phyloP scores from a whole-genome alignment of 35 echinoderm and acorn worm genomes.

The Lytechinus variegatus region DNA sequence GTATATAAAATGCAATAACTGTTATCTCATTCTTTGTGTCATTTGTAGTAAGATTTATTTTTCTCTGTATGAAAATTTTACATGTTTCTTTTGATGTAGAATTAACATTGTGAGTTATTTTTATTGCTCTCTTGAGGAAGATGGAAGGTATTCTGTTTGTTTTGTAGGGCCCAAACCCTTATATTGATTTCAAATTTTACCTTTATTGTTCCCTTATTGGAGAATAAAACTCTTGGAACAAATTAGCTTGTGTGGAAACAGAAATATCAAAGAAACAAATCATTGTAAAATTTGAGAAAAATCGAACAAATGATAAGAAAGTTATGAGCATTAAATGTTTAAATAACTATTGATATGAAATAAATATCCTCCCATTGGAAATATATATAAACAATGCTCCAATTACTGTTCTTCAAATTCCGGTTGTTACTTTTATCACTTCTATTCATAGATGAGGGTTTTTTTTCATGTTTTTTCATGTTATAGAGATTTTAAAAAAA shows the following conservation, averaged over 20 bases:
- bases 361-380: not conserved
- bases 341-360: not conserved
- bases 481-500: too few relatives aligned
- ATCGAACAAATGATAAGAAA: too few relatives aligned
- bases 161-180: too few relatives aligned
- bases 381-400: not conserved
- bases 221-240: too few relatives aligned
- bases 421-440: not conserved
- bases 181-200: too few relatives aligned
- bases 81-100: not conserved
- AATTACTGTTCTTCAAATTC: not conserved
- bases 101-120: not conserved
- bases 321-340: too few relatives aligned
- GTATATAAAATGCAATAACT: constrained; percentile 1
- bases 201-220: too few relatives aligned
- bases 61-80: not conserved
- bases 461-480: too few relatives aligned
- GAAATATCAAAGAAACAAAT: too few relatives aligned
- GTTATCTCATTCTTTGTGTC: not conserved
- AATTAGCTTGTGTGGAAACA: too few relatives aligned
- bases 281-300: too few relatives aligned
- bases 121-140: not conserved
- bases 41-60: not conserved
- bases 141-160: not conserved
- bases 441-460: too few relatives aligned